Base-by-base conservation (phyloP, 2,113 vertebrate species). In the Archocentrus centrarchus region DNA sequence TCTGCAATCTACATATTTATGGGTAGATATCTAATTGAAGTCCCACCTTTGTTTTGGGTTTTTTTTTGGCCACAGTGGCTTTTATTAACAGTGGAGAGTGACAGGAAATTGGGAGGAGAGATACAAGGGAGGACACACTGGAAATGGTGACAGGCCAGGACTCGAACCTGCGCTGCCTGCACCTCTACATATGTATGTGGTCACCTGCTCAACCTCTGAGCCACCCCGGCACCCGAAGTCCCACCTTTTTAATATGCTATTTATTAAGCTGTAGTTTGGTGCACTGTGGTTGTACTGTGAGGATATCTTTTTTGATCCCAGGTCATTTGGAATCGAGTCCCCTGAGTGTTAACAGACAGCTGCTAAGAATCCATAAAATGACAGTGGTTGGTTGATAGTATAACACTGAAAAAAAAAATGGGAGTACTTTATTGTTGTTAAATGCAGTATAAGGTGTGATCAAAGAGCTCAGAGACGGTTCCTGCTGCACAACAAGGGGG, bases 261-360 rank as follows among this genome's bases (percentile, higher is more conserved):
- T 77, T 60, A 22, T 24, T 18, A 53, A 53, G 14, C 20, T 79
- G 57, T n/a, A 64, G 18, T 63, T 62, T 64, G 59, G 17, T 60
- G 78, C 27, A 80, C 20, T 63, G 58, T 80, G 27, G 39, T n/a
- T 66, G 53, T 62, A 44, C 84, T 75, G 62, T 59, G 61, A 81
- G 13, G 47, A 18, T 81, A 15, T 82, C 59, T 85, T 66, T 80
- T 92, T 90, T 47, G 7, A 86, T 55, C 62, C 86, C n/a, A 59
- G 87, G 63, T 78, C 58, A 78, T 81, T 86, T 59, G 55, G 76
- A 90, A 90, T 92, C 53, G 87, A 70, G 80, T 84, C 81, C 81
- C 80, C 70, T 77, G 32, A 82, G 78, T 76, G 39, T 81, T 63
- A 68, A 39, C 83, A 93, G 92, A 87, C 89, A 81, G 80, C 35